Base-by-base conservation (phyloP, 2,888 invertebrate genomes). In the Acanthoscelides obtectus region DNA sequence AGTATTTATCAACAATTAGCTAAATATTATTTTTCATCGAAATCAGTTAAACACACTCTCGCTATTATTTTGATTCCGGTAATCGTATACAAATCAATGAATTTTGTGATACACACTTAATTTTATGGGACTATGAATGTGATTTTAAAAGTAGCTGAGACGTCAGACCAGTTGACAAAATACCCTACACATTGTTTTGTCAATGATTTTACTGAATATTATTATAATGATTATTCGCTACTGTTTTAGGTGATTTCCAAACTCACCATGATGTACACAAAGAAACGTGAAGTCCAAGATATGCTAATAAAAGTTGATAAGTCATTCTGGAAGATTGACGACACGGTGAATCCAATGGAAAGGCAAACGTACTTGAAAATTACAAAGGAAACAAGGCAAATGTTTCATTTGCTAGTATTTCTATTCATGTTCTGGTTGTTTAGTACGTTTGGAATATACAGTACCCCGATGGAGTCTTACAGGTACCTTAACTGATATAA, bases 241-340 rank as follows among this genome's bases (percentile, higher is more conserved):
- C n/a, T 2, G 6, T 66, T 66, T 12, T 66, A 66, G 66, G 22
- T 22, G 12, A 66, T 66, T 2, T 66, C 66, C 20, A 66, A 66
- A 22, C 19, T 66, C 8, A 66, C 66, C 20, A 66, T 66, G 66
- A 66, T 66, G 66, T 66, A 66, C 66, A 66, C 66, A 66, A 66
- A 66, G 66, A 66, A 66, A 66, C 5, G 6, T 1, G 12, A 20
- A 66, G 66, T 66, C 6, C 66, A 21, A 8, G 20, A 66, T 20
- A 66, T 66, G 66, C 19, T 66, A 8, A 22, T 21, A 20, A 66
- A 66, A 66, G 22, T 66, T 20, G 20, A 66, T 21, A 66, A 66
- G 21, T 66, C 66, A 66, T 66, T 66, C 17, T 66, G 66, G 66
- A 66, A 66, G 12, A 66, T 66, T 19, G 66, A 20, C 6, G 22